Evolutionary conservation across 2,797 vertebrate genomes (phyloP), one percentile per base, ranked within the genome.

Genomic region (Luscinia luscinia): DNA sequence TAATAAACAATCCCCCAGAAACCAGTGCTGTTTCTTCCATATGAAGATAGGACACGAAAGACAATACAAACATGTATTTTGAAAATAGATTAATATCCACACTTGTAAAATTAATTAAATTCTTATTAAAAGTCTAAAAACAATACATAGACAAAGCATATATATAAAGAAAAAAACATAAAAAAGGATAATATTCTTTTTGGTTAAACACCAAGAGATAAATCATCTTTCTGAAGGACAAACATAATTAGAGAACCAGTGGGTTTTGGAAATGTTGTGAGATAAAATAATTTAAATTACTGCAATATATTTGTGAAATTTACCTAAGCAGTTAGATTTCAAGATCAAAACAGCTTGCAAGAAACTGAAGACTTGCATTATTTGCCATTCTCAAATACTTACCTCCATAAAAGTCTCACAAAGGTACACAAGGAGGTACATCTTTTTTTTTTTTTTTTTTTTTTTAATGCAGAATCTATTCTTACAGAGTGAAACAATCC

Each of bases 141-240:
- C 7, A 57, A 34, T 87, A 80, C 3, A 8, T 46, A 91, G 54
- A 88, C 30, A 55, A 49, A 63, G 36, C 51, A 77, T 41, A 79
- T 66, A 12, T 30, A 63, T 55, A 75, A 84, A 85, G 40, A 23
- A 30, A 28, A 81, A 19, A 64, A 94, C 83, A 89, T 84, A 20
- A 91, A 73, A 62, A 76, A 69, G 58, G 16, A 74, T 69, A 92
- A 89, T 81, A 87, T 40, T 87, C 55, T 70, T 61, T 78, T 87
- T 36, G 24, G 38, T 87, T 90, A 76, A 95, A 79, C 62, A 92
- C 48, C 34, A 49, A 81, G 58, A 89, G 22, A 96, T 85, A 91
- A 95, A 94, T 87, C 55, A 90, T 62, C 40, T 88, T 5, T 2
- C 24, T 72, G 89, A 82, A 72, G 41, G 26, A 80, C 61, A 88